Evolutionary conservation across 1,140 invertebrate species (phyloP), one percentile per base, ranked within the genome.

Genomic region (Carposina sasakii): DNA sequence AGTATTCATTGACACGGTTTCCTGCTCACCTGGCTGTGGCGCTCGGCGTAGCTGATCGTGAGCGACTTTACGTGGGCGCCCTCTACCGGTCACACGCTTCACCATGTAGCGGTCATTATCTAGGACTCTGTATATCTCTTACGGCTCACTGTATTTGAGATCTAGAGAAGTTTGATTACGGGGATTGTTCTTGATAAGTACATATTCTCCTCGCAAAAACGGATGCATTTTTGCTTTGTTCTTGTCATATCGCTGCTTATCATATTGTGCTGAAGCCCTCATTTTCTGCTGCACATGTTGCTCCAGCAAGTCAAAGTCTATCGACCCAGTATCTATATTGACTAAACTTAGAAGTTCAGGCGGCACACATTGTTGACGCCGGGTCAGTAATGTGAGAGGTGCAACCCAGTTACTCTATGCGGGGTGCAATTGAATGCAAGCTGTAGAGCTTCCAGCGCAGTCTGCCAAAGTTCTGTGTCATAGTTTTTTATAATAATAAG

Each of bases 21-120:
- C 46, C 15, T 48, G 36, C 3, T 39, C 1, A 2, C 46, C 46
- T 21, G 46, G 46, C n/a, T 28, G 34, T 6, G 46, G 36, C 6
- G 46, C 46, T 28, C 34, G 36, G 16, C 46, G 46, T 0, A 48
- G 36, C 19, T 48, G 46, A 30, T 48, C 46, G 36, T 39, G 36
- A 39, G 36, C 36, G 1, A 39, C 36, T 22, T 39, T 39, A 12
- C 13, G 6, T 1, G 36, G 26, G 12, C 24, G 21, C 12, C 46
- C 36, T 19, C 46, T 39, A 13, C 46, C 46, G 28, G 36, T 48
- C 15, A 48, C 36, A 2, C 24, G 21, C 19, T 48, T 48, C 3
- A 48, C 46, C 34, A 48, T 20, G 36, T 39, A 39, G 19, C 36
- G 36, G 9, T 39, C 17, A 39, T 39, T 20, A 20, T 39, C 17